phyloP scores from a whole-genome alignment of 2,797 vertebrate genomes.

The Scolopax rusticola region DNA sequence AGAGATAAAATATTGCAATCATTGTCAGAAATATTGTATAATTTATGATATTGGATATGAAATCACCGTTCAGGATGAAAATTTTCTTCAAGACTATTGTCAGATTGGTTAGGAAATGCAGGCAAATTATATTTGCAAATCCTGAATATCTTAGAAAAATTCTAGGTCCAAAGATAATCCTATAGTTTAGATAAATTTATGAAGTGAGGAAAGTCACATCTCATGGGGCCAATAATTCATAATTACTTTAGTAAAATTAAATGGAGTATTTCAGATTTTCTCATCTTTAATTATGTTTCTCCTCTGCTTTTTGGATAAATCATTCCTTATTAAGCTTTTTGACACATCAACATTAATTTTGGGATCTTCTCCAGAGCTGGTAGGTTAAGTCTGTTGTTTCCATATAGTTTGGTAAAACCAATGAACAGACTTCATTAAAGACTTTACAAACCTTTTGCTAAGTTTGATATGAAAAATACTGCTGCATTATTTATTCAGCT shows the following conservation, averaged over 20 bases:
- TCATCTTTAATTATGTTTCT: neutral
- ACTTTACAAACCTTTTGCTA: neutral
- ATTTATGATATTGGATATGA: neutral
- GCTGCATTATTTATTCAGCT: neutral
- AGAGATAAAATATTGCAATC: neutral
- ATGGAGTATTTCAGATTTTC: neutral
- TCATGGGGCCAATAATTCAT: neutral
- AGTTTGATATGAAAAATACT: neutral
- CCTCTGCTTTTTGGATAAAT: neutral
- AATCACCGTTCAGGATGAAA: conserved; percentile 1
- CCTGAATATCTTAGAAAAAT: neutral
- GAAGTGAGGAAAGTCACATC: neutral
- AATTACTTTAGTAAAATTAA: neutral
- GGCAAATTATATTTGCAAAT: neutral
- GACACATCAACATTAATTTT: neutral
- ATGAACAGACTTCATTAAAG: neutral
- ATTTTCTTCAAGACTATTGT: neutral
- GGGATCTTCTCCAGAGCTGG: neutral
- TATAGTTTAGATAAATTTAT: neutral
- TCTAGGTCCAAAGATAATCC: neutral
- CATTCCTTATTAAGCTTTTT: neutral
- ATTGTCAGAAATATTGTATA: neutral
- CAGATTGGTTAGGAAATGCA: neutral
- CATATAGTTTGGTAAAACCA: neutral
- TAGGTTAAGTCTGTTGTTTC: neutral